Evolutionary conservation across 2,113 vertebrate genomes (phyloP).

Genomic region (Anseranas semipalmata): DNA sequence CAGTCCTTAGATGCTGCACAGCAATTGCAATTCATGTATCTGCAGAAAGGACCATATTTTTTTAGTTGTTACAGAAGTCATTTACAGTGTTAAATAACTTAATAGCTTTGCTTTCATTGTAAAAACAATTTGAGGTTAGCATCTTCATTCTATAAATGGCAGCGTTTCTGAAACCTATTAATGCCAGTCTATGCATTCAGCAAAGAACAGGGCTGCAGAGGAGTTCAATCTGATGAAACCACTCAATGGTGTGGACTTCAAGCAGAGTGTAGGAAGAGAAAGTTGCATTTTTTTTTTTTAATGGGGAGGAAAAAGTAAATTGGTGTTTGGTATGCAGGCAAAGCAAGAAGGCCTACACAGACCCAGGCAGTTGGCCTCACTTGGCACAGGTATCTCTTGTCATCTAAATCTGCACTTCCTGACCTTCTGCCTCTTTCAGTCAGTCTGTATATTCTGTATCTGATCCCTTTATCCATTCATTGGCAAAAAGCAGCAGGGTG

Average conservation of each 20-base stretch:
- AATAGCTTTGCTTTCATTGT: neutral
- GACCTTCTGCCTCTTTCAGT: neutral
- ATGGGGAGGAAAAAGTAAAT: no score
- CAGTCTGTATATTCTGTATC: neutral
- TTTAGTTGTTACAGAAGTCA: neutral
- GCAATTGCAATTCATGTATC: neutral
- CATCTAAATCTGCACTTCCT: neutral
- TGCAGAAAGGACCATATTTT: neutral
- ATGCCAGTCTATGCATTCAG: neutral
- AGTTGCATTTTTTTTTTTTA: neutral
- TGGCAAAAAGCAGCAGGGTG: neutral
- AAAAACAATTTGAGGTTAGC: neutral
- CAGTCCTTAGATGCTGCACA: neutral
- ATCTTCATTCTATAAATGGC: neutral
- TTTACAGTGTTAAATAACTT: neutral
- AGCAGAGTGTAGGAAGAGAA: neutral
- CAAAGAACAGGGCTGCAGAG: neutral
- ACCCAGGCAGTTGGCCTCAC: neutral
- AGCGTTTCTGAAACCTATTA: neutral
- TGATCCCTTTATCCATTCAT: neutral
- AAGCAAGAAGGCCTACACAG: neutral
- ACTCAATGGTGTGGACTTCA: neutral
- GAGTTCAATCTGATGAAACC: neutral
- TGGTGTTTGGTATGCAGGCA: neutral
- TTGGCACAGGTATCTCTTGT: neutral